Evolutionary conservation across 2,888 invertebrate species (phyloP), one percentile per base, ranked within the genome.

Genomic region (Lissocephala sabroskyi): DNA sequence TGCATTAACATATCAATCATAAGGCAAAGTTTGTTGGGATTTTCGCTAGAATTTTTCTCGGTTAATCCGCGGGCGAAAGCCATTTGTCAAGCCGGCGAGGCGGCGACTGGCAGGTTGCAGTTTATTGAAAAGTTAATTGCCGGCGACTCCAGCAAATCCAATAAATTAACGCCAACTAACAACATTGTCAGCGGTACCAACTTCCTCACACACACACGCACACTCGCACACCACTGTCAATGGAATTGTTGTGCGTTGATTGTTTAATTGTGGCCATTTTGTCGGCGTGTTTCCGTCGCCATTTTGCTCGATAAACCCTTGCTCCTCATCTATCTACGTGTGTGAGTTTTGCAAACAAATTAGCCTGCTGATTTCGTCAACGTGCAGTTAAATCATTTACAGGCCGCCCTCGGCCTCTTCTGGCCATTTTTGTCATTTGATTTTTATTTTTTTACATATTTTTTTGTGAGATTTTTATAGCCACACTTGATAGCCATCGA

Each of bases 181-280:
- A 64, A 67, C 65, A 59, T 67, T 75, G 71, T 77, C 78, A 71
- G 56, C 76, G 59, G 52, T 64, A 64, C 65, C 58, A 56, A 68
- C 65, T 70, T 76, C 63, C 40, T 58, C 55, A 41, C 29, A 37
- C 26, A 11, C n/a, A 35, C 6, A 9, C 35, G 10, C 35, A 9
- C 16, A 35, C 35, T 16, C 9, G 14, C 16, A 35, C 3, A 17
- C 35, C 56, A 62, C 56, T 45, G 23, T 57, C 43, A 44, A 45
- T 60, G 63, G 75, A 70, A 74, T 70, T 75, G 76, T 63, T 70
- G 55, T 45, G 3, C 71, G 76, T 59, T 73, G 71, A 79, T 73
- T 73, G 71, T 73, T 73, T 79, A 73, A 71, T 71, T 71, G 71
- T 57, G 73, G 68, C 74, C 73, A 76, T 79, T 73, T 76, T 70